phyloP scores from a whole-genome alignment of 2,888 invertebrate species.

The Diarsia dahlii region DNA sequence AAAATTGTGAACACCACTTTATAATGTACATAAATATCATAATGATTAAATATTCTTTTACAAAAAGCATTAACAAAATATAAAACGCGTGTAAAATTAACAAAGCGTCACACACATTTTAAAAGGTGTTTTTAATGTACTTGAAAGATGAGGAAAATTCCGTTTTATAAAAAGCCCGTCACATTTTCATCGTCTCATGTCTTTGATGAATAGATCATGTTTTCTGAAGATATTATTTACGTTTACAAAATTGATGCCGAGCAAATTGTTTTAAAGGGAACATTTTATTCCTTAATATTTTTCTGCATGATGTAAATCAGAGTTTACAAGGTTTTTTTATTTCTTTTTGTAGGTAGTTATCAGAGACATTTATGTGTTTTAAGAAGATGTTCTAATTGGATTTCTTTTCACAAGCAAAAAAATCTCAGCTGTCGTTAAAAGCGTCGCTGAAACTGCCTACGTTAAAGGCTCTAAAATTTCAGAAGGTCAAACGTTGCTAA shows the following conservation, averaged over 20 bases:
- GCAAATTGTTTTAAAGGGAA: conserved; percentile 24
- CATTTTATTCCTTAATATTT: conserved; percentile 12
- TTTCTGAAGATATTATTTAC: conserved; percentile 47
- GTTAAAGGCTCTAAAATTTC: conserved; percentile 12
- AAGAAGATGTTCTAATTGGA: conserved; percentile 29
- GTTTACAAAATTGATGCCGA: conserved; percentile 44
- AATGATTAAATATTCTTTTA: not conserved
- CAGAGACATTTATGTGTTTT: conserved; percentile 17
- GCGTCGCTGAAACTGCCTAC: conserved; percentile 6
- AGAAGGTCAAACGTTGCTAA: conserved; percentile 39
- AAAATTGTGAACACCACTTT: not conserved
- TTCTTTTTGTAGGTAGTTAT: conserved; percentile 11
- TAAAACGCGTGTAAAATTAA: conserved; percentile 5
- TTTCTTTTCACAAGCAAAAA: conserved; percentile 8
- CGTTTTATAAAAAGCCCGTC: conserved; percentile 31
- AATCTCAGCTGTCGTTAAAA: not conserved
- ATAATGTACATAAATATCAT: not conserved
- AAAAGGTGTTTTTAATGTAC: conserved; percentile 36
- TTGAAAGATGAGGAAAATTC: conserved; percentile 46
- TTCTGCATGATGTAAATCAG: conserved; percentile 27
- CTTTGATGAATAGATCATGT: conserved; percentile 52
- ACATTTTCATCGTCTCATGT: conserved; percentile 29
- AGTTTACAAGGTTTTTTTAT: conserved; percentile 14
- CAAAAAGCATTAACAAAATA: conserved; percentile 9
- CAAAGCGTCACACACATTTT: conserved; percentile 27